Conservation (phyloP, 2,113 vertebrate species). For the Progne subis region DNA sequence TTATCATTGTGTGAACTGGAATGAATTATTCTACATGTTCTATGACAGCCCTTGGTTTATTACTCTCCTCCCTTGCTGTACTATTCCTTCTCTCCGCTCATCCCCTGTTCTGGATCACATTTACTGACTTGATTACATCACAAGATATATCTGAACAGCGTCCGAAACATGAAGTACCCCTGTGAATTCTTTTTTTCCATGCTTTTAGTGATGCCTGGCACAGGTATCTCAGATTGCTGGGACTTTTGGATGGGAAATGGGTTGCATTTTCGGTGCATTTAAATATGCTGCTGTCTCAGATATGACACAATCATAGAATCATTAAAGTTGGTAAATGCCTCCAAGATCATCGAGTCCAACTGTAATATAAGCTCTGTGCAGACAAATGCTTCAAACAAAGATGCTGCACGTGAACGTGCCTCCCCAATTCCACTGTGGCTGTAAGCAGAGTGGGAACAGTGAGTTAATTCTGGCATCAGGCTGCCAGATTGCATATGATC, state of each 20-base stretch:
- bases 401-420: background rate
- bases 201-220: background rate
- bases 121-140: background rate
- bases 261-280: background rate
- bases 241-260: background rate
- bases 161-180: background rate
- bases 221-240: background rate
- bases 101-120: background rate
- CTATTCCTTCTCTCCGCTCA: background rate
- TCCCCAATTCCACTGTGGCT: background rate
- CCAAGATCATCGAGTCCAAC: background rate
- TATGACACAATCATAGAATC: background rate
- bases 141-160: background rate
- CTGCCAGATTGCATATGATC: background rate
- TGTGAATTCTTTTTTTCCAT: background rate
- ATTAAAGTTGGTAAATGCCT: background rate
- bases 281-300: background rate
- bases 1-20: background rate
- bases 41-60: background rate
- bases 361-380: background rate
- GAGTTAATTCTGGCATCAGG: background rate
- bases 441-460: background rate
- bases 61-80: background rate
- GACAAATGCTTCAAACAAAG: background rate
- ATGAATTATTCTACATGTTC: background rate